Evolutionary conservation across 2,113 vertebrate species (phyloP), one percentile per base, ranked within the genome.

Genomic region (Lycocorax pyrrhopterus): DNA sequence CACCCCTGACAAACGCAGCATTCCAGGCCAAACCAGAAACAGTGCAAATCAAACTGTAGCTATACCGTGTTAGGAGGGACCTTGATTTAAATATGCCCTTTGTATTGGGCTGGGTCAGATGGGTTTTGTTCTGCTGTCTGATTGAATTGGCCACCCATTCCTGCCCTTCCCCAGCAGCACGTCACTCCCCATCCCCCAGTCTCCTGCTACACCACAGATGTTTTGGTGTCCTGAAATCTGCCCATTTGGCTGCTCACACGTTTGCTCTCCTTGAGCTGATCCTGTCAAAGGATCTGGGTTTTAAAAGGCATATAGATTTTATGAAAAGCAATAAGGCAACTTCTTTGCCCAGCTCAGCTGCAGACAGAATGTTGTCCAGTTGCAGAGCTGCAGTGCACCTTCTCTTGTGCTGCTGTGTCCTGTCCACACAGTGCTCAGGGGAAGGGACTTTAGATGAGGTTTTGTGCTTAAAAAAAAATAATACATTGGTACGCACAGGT

Each of bases 401-500:
- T 14, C 47, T 37, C 56, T 59, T 68, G 29, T 37, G 43, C 39
- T 83, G 66, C 66, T 44, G 21, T 43, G 21, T 44, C 73, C 46
- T 56, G 27, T 30, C 39, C 55, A 35, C 2, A 7, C 1, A 2
- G 46, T 5, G 62, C 35, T 67, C 66, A 41, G 20, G 6, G 13
- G 29, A 88, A 75, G 33, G 13, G 79, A 58, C 43, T 74, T 37
- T 1, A 39, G 3, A 51, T 16, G 59, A 52, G 12, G 16, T 8
- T 76, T 39, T 46, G 35, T 33, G 58, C 55, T 52, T 51, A 55
- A 32, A 43, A 69, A 69, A 62, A 83, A 60, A 22, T 2, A 62
- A 68, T 22, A 49, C 1, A 1, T 13, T 13, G 29, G 10, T 44
- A 64, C 0, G 0, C 20, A 63, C 13, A 59, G 4, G n/a, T 77